Conservation (phyloP, 2,888 invertebrate genomes). For the Sinotaia quadrata region DNA sequence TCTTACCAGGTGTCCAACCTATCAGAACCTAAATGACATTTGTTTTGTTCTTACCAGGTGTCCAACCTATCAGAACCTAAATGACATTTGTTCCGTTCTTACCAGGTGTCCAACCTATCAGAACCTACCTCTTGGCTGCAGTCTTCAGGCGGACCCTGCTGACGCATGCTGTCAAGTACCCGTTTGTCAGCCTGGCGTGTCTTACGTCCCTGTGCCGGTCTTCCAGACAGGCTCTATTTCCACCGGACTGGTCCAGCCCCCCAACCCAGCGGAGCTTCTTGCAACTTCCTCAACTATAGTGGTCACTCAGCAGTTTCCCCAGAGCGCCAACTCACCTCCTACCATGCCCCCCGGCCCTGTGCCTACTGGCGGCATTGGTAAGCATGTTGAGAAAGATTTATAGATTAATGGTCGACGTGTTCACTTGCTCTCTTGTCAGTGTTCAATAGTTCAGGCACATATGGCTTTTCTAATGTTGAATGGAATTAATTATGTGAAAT, state of each 20-base stretch:
- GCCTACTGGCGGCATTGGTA: conserved; percentile 44
- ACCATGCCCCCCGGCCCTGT: conserved; percentile 30
- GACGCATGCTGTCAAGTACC: conserved; percentile 53
- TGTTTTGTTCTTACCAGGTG: conserved; percentile 42
- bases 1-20: conserved; percentile 47
- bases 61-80: conserved; percentile 36
- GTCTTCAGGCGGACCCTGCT: conserved; percentile 43
- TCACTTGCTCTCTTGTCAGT: no score
- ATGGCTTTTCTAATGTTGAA: no score
- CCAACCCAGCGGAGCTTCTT: conserved; percentile 44
- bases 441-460: no score
- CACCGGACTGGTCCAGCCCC: conserved; percentile 48
- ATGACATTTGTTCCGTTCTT: neutral
- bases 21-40: conserved; percentile 43
- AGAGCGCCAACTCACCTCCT: conserved; percentile 39
- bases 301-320: conserved; percentile 37
- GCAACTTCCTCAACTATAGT: conserved; percentile 44
- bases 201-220: conserved; percentile 14
- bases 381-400: no score
- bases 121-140: conserved; percentile 52
- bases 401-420: no score
- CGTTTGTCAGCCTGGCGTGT: conserved; percentile 5
- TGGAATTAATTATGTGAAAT: no score
- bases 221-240: conserved; percentile 37
- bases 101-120: conserved; percentile 51